These are phyloP conservation scores for Neosilurus hyrtlii DNA, from an alignment of 2,797 vertebrate species.

Conservation along the genomic window DNA sequence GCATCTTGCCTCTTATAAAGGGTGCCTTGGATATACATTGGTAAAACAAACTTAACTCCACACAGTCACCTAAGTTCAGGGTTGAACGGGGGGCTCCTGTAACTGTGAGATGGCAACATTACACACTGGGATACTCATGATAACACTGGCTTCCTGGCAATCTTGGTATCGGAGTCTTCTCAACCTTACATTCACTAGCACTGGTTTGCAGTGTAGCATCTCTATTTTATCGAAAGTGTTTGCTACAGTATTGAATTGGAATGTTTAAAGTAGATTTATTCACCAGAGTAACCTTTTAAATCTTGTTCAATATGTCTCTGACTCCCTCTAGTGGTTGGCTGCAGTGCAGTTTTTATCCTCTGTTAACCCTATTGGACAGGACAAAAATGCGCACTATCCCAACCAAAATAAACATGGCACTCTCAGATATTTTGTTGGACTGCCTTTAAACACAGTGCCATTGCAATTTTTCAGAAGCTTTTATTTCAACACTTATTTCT, in stretches of 20 bases:
- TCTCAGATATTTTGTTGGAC: too few species aligned
- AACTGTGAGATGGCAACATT: background rate
- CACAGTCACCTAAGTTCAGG: background rate
- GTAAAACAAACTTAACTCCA: background rate
- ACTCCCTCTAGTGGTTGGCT: background rate
- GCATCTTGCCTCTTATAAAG: background rate
- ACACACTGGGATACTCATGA: background rate
- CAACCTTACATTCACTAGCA: background rate
- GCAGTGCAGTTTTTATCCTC: background rate
- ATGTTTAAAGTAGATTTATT: background rate
- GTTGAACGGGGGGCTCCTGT: background rate
- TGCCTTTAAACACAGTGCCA: too few species aligned
- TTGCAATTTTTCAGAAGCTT: too few species aligned
- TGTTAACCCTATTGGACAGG: background rate
- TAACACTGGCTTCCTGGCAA: background rate
- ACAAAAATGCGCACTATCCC: background rate
- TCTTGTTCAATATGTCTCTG: background rate
- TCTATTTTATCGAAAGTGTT: background rate
- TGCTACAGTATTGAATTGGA: background rate
- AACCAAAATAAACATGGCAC: too few species aligned
- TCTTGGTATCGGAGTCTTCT: background rate
- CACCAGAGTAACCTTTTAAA: background rate
- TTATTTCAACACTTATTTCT: too few species aligned
- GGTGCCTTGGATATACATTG: background rate
- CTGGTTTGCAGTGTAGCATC: background rate